A percentile compares a stretch with the other conserved stretches of the same genome.
Evolutionary conservation across 2,888 invertebrate genomes (phyloP).

Genomic region (Diachrysia chrysitis): DNA sequence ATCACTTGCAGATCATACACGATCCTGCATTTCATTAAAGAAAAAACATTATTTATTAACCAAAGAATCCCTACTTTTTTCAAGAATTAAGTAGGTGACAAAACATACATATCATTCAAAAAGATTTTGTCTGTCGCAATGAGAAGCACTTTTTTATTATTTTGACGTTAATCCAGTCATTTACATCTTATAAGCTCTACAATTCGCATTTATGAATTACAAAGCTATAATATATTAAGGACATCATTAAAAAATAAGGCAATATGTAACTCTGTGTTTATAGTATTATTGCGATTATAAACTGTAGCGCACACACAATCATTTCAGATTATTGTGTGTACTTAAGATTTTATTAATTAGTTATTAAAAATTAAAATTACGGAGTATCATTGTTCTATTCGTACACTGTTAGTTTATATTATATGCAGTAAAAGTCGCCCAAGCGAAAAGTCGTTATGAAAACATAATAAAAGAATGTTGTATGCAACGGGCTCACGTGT

Average conservation of each 20-base stretch:
- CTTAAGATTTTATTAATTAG: conserved; percentile 37
- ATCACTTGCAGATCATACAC: no score
- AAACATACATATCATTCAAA: no score
- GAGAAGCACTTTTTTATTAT: no score
- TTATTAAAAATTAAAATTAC: conserved; percentile 41
- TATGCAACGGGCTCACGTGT: conserved; percentile 51
- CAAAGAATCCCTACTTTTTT: no score
- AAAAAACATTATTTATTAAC: no score
- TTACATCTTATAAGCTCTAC: no score
- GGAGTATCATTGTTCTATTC: conserved; percentile 49
- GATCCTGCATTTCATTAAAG: no score
- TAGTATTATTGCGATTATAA: conserved; percentile 21
- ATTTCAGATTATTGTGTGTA: conserved; percentile 18
- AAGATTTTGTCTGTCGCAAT: no score
- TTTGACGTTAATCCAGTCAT: no score
- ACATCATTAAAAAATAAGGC: conserved; percentile 19
- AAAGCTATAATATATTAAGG: no score
- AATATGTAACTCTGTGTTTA: conserved; percentile 17
- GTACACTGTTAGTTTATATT: conserved; percentile 63
- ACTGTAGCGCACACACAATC: conserved; percentile 30
- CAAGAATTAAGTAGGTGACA: no score
- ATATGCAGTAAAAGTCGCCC: conserved; percentile 69
- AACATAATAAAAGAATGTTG: conserved; percentile 68
- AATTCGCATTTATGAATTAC: conserved; percentile 5
- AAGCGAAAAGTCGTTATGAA: conserved; percentile 74